phyloP scores from a whole-genome alignment of 2,113 vertebrate genomes.

The Rattus rattus region DNA sequence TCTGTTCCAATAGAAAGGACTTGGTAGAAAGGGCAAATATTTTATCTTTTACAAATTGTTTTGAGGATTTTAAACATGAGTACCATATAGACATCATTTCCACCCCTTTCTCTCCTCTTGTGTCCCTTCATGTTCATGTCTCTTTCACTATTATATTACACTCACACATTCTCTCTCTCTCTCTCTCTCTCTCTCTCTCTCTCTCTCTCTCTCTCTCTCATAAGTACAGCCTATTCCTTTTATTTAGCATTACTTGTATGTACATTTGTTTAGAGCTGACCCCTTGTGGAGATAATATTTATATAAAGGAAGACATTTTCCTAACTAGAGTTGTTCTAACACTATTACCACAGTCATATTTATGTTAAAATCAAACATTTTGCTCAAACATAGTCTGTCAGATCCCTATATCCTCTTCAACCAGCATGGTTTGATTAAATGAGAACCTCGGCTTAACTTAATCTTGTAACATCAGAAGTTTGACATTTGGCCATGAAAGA shows the following conservation, averaged over 20 bases:
- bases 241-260: not conserved
- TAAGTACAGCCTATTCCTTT: not conserved
- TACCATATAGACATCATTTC: not conserved
- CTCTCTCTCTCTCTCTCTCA: too few relatives aligned
- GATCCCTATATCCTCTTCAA: not conserved
- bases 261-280: not conserved
- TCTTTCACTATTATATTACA: not conserved
- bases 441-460: constrained; percentile 18
- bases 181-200: too few relatives aligned
- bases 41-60: too few relatives aligned
- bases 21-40: too few relatives aligned
- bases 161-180: not conserved
- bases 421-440: not conserved
- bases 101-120: not conserved
- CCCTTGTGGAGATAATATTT: not conserved
- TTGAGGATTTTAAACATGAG: not conserved
- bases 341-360: not conserved
- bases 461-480: constrained; percentile 26
- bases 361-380: not conserved
- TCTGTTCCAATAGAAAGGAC: too few relatives aligned
- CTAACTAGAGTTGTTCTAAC: not conserved
- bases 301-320: constrained; percentile 13
- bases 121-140: not conserved
- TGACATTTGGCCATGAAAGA: constrained; percentile 55
- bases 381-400: not conserved